Base-by-base conservation (phyloP, 2,888 invertebrate species). In the Idaea biselata region DNA sequence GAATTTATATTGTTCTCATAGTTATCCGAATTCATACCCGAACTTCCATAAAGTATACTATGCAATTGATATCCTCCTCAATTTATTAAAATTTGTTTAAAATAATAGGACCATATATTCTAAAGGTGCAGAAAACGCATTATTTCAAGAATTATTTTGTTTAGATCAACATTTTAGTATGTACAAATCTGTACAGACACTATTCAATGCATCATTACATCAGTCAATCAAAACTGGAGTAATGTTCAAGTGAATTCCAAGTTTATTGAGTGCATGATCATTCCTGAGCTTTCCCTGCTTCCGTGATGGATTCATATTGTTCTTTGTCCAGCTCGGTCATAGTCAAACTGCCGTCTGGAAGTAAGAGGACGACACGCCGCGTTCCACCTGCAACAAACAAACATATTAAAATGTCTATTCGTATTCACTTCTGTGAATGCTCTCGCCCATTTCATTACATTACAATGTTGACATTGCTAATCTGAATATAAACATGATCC, bases 241-340 rank as follows among this genome's bases (percentile, higher is more conserved):
- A 25, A 14, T 44, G 44, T 44, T 44, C 44, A 44, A 44, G 44
- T 44, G 44, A 44, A 44, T 44, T 44, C 44, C 44, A 44, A 44
- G 8, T 59, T 58, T 44, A 11, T 44, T 44, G 8, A 44, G 0
- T 2, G 44, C 14, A 44, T 44, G 44, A 67, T 87, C 82, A 89
- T 74, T 91, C 94, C 87, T 93, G 94, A 79, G 86, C 94, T 89
- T 82, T 95, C 77, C 90, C 93, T 76, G 83, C 95, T 77, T 93
- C 93, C 7, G 91, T 93, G 69, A 93, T 93, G 25, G 96, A 95
- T 68, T 95, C 95, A 74, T 95, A 97, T 80, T 97, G 97, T 78
- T 97, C 97, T 76, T 96, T 97, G 74, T 97, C 96, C 67, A 97
- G 95, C 86, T 97, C 97, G 6, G 97, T 97, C 94, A 97, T 96